These are phyloP conservation scores for Cydia strobilella DNA, from an alignment of 1,140 invertebrate species.

Conservation along the genomic window DNA sequence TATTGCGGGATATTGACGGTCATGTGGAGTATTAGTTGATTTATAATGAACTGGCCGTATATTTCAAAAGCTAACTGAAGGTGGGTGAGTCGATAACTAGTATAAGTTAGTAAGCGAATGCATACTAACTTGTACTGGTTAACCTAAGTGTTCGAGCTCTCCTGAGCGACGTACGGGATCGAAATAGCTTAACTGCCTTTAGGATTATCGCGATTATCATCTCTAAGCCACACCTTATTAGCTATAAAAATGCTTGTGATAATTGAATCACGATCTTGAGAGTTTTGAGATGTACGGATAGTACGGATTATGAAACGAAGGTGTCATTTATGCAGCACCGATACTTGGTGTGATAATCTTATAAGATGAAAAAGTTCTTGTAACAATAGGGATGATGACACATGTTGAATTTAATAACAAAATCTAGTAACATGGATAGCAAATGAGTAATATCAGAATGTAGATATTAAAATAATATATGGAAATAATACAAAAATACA, in stretches of 20 bases:
- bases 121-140: neutral
- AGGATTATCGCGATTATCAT: slow-evolving; percentile 15
- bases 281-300: slow-evolving; percentile 6
- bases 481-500: too few species aligned
- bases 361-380: neutral
- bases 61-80: neutral
- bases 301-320: slow-evolving; percentile 6
- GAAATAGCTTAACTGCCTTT: neutral
- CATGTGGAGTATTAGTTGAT: slow-evolving; percentile 47
- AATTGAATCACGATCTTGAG: slow-evolving; percentile 2
- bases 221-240: slow-evolving; percentile 16
- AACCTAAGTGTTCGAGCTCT: neutral
- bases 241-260: slow-evolving; percentile 16
- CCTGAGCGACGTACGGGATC: neutral
- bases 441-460: too few species aligned
- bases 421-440: too few species aligned
- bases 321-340: neutral
- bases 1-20: slow-evolving; percentile 43
- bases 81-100: too few species aligned
- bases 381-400: too few species aligned
- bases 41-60: slow-evolving; percentile 41
- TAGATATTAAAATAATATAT: too few species aligned
- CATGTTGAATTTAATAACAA: too few species aligned
- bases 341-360: neutral
- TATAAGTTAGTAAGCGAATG: too few species aligned